phyloP scores from a whole-genome alignment of 2,113 vertebrate genomes.

The Opisthocomus hoazin region DNA sequence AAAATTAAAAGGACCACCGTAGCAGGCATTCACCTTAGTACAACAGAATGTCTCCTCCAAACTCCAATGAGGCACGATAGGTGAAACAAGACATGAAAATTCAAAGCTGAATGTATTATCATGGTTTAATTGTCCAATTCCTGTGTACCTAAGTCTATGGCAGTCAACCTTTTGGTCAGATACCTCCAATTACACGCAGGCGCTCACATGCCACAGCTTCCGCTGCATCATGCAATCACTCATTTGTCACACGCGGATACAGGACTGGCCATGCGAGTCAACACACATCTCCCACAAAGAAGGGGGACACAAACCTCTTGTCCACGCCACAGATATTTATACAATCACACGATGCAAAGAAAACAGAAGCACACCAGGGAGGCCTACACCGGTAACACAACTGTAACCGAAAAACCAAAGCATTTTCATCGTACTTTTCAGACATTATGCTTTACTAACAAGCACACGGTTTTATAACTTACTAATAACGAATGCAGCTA shows the following conservation, averaged over 20 bases:
- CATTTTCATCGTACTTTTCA: background rate
- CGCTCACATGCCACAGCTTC: background rate
- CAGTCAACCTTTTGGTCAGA: background rate
- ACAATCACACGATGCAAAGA: background rate
- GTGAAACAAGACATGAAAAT: background rate
- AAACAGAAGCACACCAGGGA: background rate
- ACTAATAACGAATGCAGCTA: background rate
- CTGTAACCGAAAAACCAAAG: background rate
- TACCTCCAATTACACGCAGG: background rate
- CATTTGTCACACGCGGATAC: background rate
- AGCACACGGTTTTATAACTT: background rate
- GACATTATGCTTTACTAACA: background rate
- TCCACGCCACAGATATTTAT: background rate
- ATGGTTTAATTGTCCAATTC: background rate
- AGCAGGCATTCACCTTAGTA: background rate
- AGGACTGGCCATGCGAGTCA: background rate
- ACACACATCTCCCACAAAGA: fast-evolving
- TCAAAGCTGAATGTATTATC: background rate
- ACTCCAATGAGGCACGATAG: background rate
- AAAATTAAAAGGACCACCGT: background rate
- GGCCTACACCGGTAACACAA: background rate
- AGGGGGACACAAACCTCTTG: background rate
- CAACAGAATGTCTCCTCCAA: background rate
- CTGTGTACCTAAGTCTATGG: background rate
- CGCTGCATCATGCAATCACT: background rate